Base-by-base conservation (phyloP, 1,140 invertebrate species). In the Phymorhynchus buccinoides region DNA sequence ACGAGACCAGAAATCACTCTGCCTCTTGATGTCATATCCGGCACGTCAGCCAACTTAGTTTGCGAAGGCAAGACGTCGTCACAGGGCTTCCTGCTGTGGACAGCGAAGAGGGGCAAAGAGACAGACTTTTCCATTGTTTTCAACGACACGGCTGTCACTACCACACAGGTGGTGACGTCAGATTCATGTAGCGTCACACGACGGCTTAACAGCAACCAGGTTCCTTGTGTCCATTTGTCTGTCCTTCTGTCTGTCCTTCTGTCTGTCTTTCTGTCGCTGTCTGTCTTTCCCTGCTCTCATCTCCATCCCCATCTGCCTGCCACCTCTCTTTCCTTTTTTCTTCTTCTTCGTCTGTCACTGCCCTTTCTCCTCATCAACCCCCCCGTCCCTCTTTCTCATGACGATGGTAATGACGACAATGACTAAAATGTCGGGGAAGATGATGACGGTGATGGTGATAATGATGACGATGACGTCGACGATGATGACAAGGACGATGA, bases 201-300 rank as follows among this genome's bases (percentile, higher is more conserved):
- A 4, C 71, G 71, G 2, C 71, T 75, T 6, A 39, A 7, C 12
- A 75, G 37, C 1, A 75, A 4, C 3, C 71, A 41, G 37, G 71
- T 75, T 6, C 66, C 32, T 6, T 16, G 27, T 35, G 27, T 66
- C n/a, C 22, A 7, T 52, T 22, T 52, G 4, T 66, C 62, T 66
- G 16, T 66, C 27, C 4, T 30, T 27, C 7, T 27, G 16, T 12
- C 27, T 30, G 6, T 66, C 27, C 62, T 66, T 71, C 66, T 71
- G n/a, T 71, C 66, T 71, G n/a, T 71, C 66, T 71, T 32, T 71
- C 66, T 71, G n/a, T 71, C 66, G 30, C 66, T 71, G n/a, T 71
- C 66, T 71, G n/a, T 71, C 66, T 71, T 32, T 71, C 66, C 22
- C 66, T 37, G 6, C n/a, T 32, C 66, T 16, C 66, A 27, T 27